These are phyloP conservation scores for Amphimallon solstitiale DNA, from an alignment of 2,888 invertebrate genomes.

Conservation along the genomic window DNA sequence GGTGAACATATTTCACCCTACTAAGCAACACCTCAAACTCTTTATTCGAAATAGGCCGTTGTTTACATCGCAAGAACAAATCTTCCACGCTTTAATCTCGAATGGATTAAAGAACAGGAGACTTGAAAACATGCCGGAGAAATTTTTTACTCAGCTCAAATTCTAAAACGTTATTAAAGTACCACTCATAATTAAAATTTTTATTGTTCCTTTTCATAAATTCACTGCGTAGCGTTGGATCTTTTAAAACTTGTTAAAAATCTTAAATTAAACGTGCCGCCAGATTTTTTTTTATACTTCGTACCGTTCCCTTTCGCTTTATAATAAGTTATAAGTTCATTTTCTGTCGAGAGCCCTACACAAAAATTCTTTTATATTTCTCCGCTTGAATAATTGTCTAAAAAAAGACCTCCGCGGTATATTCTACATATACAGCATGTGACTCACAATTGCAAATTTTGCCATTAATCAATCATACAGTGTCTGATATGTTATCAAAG, in stretches of 20 bases:
- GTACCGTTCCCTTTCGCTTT: no score
- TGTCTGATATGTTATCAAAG: background rate
- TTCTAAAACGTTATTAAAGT: constrained; percentile 19
- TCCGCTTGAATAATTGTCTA: no score
- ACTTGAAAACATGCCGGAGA: background rate
- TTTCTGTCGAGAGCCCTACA: no score
- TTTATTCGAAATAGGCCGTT: constrained; percentile 14
- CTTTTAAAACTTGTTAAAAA: background rate
- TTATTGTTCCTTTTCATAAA: constrained; percentile 16
- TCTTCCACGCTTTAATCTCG: constrained; percentile 26
- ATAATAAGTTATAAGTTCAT: no score
- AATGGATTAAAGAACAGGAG: constrained; percentile 6
- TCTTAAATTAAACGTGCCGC: no score
- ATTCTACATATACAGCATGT: no score
- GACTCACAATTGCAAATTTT: background rate
- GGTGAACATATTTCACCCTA: background rate
- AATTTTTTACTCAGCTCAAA: constrained; percentile 14
- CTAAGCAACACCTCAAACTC: background rate
- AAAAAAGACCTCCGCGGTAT: no score
- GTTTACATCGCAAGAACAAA: constrained; percentile 15
- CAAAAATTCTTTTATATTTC: no score
- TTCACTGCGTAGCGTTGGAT: background rate
- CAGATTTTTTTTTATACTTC: no score
- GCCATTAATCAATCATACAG: no score
- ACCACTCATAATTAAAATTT: constrained; percentile 16